Percentiles rank a stretch among this genome's conserved stretches.
Evolutionary conservation across 2,888 invertebrate species (phyloP).

Genomic region (Ophion ellenae): DNA sequence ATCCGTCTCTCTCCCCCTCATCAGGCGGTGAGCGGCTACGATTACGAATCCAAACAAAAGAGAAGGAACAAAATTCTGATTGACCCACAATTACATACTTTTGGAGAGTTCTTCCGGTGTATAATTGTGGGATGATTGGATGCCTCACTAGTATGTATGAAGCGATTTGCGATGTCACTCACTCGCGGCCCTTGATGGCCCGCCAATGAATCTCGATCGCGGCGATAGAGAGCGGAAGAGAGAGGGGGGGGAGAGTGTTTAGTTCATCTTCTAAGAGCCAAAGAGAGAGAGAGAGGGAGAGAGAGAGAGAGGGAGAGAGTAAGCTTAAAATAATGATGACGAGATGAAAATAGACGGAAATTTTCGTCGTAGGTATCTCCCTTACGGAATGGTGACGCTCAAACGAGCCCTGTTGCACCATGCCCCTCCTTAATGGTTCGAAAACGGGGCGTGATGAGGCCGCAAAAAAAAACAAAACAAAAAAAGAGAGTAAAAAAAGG

Average conservation of each 20-base stretch:
- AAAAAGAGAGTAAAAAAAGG: background rate
- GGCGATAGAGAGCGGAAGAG: too few relatives aligned
- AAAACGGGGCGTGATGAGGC: background rate
- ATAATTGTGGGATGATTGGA: too few relatives aligned
- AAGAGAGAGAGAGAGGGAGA: too few relatives aligned
- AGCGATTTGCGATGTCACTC: background rate
- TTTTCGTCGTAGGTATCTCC: background rate
- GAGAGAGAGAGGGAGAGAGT: background rate
- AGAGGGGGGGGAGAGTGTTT: too few relatives aligned
- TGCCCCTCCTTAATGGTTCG: constrained; percentile 1
- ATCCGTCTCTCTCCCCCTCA: too few relatives aligned
- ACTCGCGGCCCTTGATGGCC: constrained; percentile 13
- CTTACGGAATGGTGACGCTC: background rate
- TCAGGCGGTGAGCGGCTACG: too few relatives aligned
- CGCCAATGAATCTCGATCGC: constrained; percentile 18
- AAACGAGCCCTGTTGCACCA: constrained; percentile 25
- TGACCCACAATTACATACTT: too few relatives aligned
- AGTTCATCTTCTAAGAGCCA: too few relatives aligned
- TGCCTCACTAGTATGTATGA: background rate
- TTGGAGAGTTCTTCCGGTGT: too few relatives aligned
- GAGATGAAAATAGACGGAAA: constrained; percentile 37
- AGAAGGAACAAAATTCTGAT: too few relatives aligned
- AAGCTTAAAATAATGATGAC: constrained; percentile 10
- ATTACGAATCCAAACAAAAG: too few relatives aligned
- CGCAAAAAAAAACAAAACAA: background rate